phyloP scores from a whole-genome alignment of 2,113 vertebrate genomes.

The Orientallactaga bullata region DNA sequence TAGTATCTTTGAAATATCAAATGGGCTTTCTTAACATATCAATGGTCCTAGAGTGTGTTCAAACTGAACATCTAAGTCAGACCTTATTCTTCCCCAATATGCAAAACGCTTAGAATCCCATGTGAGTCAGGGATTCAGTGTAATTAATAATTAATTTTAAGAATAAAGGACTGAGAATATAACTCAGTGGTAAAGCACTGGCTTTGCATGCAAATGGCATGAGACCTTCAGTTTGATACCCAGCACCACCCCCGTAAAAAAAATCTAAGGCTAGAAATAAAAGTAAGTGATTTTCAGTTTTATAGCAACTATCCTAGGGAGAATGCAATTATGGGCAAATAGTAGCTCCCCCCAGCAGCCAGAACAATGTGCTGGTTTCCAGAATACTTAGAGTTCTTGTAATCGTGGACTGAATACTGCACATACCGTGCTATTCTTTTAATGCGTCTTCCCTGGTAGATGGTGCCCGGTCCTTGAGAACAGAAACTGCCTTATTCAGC shows the following conservation, averaged over 20 bases:
- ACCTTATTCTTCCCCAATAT: constrained; percentile 39
- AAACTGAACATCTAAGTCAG: constrained; percentile 27
- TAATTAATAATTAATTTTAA: constrained; percentile 26
- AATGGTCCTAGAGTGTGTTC: constrained; percentile 17
- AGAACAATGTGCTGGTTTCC: background rate
- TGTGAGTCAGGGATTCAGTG: too few species aligned
- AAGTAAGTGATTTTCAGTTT: background rate
- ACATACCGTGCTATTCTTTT: background rate
- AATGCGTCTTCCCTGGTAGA: background rate
- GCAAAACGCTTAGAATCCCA: constrained; percentile 43
- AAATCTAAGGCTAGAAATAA: constrained; percentile 43
- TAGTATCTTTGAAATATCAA: constrained; percentile 47
- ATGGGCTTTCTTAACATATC: constrained; percentile 15
- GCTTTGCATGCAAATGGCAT: background rate
- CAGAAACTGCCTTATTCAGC: background rate
- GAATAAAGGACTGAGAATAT: background rate
- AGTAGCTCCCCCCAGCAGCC: background rate
- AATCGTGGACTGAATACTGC: too few species aligned
- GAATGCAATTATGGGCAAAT: background rate
- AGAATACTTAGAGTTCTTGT: background rate
- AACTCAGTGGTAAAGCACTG: background rate
- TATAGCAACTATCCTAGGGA: background rate
- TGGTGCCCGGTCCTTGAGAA: background rate
- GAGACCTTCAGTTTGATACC: background rate
- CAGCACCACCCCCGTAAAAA: background rate